Base-by-base conservation (phyloP, 2,888 invertebrate species). In the Metalampra italica region DNA sequence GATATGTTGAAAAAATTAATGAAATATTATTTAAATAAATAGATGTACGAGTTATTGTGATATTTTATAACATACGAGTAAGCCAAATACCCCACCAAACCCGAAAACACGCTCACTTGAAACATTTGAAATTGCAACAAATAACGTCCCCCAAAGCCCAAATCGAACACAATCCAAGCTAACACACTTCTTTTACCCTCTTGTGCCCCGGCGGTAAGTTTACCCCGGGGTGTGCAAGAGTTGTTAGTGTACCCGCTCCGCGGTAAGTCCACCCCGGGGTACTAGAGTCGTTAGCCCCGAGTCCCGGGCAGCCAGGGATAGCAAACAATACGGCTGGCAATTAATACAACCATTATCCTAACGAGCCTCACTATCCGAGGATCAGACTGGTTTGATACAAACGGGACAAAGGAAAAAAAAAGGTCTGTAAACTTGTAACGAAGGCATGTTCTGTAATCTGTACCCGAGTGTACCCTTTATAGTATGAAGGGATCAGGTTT, bases 261-360 rank as follows among this genome's bases (percentile, higher is more conserved):
- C 11, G 22, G 38, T 39, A 39, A 39, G 13, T 15, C 15, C 11
- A 43, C 41, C 49, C 51, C 46, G 37, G 44, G 53, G 53, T 47
- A 7, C 46, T 8, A 29, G 49, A 46, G 45, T 55, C 57, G 57
- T 60, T 60, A 60, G 58, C 60, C 58, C 60, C 34, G 51, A 14
- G 45, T 45, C 50, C 51, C 54, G 51, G 34, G 49, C 46, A 50
- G 36, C 45, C 59, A 60, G 60, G 66, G 66, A 65, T 58, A 56
- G 64, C 70, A 69, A 69, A 75, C 75, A 75, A 71, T 75, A 70
- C 71, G 64, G 66, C 59, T 66, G 64, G 75, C 81, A 79, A 80
- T 81, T 81, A 83, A 83, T 82, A 77, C 79, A 57, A 62, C 74
- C 75, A 80, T 82, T 82, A 82, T 74, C 63, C 66, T 60, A 62